These are phyloP conservation scores for Drosophila vallismaia DNA, from an alignment of 2,888 invertebrate species.

Conservation along the genomic window DNA sequence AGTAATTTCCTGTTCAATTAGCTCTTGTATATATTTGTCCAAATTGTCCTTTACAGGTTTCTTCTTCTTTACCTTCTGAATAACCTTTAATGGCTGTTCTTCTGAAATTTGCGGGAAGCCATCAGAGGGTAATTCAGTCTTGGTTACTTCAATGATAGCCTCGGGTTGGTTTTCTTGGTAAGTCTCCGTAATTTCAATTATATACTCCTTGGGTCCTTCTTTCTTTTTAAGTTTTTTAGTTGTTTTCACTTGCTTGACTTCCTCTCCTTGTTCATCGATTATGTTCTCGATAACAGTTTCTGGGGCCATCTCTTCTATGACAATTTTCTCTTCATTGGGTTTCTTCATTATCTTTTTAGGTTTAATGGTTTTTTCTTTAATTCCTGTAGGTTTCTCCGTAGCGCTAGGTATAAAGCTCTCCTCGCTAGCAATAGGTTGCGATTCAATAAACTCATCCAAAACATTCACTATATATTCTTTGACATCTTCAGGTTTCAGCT, in stretches of 20 bases:
- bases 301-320: slow-evolving; percentile 73
- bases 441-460: slow-evolving; percentile 56
- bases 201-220: slow-evolving; percentile 82
- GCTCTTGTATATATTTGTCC: slow-evolving; percentile 79
- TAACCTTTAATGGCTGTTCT: slow-evolving; percentile 58
- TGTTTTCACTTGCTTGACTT: slow-evolving; percentile 79
- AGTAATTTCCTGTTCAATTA: slow-evolving; percentile 82
- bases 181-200: slow-evolving; percentile 81
- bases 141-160: slow-evolving; percentile 83
- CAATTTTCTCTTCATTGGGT: slow-evolving; percentile 49
- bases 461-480: slow-evolving; percentile 68
- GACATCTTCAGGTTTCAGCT: slow-evolving; percentile 61
- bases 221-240: slow-evolving; percentile 81
- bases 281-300: slow-evolving; percentile 82
- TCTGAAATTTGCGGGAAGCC: slow-evolving; percentile 29
- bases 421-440: slow-evolving; percentile 2
- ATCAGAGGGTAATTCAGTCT: slow-evolving; percentile 67
- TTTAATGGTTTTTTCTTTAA: slow-evolving; percentile 35
- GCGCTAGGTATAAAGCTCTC: not conserved
- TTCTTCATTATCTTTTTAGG: slow-evolving; percentile 40
- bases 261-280: slow-evolving; percentile 73
- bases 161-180: slow-evolving; percentile 82
- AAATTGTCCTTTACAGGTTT: slow-evolving; percentile 79
- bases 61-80: slow-evolving; percentile 72
- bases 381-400: slow-evolving; percentile 13